phyloP scores from a whole-genome alignment of 1,140 invertebrate genomes.

The Zaprionus camerounensis region DNA sequence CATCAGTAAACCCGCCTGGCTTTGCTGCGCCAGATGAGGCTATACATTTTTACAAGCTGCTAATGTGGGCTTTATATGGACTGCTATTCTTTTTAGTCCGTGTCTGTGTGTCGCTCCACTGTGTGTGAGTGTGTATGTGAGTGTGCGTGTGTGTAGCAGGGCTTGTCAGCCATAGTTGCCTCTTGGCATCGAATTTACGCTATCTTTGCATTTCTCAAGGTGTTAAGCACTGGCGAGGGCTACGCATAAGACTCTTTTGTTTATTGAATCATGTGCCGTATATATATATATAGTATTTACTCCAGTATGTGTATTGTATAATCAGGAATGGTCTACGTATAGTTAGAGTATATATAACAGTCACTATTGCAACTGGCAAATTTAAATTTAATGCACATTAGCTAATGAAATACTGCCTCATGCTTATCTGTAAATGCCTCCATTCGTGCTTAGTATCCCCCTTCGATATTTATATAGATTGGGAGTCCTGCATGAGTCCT shows the following conservation, averaged over 20 bases:
- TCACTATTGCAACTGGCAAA: not conserved
- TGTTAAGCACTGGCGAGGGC: not conserved
- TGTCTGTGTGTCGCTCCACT: not conserved
- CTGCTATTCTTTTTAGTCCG: conserved; percentile 18
- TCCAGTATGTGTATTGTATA: too few species aligned
- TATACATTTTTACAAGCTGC: conserved; percentile 73
- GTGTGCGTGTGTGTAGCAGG: conserved; percentile 31
- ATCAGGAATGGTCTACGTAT: too few species aligned
- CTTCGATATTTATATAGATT: conserved; percentile 2
- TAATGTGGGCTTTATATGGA: conserved; percentile 58
- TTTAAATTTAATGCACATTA: not conserved
- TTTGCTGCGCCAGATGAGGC: conserved; percentile 38
- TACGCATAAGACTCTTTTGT: not conserved
- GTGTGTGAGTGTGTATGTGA: conserved; percentile 44
- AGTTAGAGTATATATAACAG: not conserved
- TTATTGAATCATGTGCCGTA: not conserved
- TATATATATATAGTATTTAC: too few species aligned
- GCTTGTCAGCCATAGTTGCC: conserved; percentile 18
- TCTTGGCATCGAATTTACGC: not conserved
- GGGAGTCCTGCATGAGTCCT: not conserved
- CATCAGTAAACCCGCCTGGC: conserved; percentile 47
- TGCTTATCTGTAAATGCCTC: not conserved
- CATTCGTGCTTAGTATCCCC: not conserved
- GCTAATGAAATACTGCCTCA: not conserved
- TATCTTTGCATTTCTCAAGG: not conserved